Conservation (phyloP, 2,797 vertebrate genomes). For the Parambassis ranga region DNA sequence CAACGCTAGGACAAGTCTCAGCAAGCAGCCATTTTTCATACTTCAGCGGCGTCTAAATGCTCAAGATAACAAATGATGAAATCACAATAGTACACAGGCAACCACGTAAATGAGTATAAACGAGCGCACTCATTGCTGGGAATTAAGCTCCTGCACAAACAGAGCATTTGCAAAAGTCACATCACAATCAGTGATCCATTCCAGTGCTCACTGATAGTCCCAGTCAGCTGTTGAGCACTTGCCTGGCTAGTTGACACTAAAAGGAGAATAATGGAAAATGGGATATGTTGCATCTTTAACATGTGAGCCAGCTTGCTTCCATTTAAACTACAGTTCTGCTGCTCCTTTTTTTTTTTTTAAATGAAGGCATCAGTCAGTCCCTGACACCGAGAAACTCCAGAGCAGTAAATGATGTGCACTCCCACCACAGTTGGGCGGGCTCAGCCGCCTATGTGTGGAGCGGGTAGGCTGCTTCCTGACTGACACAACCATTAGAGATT, state of each 20-base stretch:
- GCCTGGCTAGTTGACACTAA: not conserved
- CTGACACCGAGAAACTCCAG: constrained; percentile 31
- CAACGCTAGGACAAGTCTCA: constrained; percentile 40
- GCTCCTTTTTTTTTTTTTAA: not conserved
- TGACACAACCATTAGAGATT: constrained; percentile 73
- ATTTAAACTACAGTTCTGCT: not conserved
- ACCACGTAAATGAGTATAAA: constrained; percentile 41
- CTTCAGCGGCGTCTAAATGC: constrained; percentile 44
- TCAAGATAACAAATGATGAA: constrained; percentile 64
- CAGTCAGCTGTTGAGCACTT: not conserved
- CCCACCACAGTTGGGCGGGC: constrained; percentile 18
- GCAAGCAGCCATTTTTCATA: constrained; percentile 50
- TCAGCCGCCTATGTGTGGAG: constrained; percentile 5
- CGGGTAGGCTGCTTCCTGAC: constrained; percentile 46
- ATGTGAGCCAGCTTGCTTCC: not conserved
- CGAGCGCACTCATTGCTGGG: not conserved
- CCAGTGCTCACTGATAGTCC: constrained; percentile 16
- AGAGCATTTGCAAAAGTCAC: constrained; percentile 15
- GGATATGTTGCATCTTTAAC: not conserved
- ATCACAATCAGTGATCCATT: constrained; percentile 16
- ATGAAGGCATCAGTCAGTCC: constrained; percentile 50
- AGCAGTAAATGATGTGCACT: constrained; percentile 2
- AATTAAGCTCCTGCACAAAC: constrained; percentile 19
- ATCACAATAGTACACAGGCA: constrained; percentile 52
- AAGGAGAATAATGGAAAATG: not conserved